Conservation (phyloP, 2,113 vertebrate genomes). For the Tenrec ecaudatus region DNA sequence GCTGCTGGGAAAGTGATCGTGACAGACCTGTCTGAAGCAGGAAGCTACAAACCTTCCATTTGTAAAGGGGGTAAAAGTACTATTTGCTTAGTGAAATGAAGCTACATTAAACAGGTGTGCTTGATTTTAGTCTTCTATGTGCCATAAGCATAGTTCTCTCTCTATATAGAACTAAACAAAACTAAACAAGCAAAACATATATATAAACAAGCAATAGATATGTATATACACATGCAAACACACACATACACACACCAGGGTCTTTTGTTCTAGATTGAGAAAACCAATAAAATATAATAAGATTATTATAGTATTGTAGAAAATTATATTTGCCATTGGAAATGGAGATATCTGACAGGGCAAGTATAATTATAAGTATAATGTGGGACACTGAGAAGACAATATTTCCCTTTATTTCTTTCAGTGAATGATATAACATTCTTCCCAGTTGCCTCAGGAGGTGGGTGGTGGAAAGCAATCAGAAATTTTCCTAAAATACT, state of each 20-base stretch:
- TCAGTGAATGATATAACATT: background rate
- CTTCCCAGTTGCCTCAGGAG: background rate
- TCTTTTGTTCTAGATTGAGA: background rate
- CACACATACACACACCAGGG: background rate
- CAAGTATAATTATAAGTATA: background rate
- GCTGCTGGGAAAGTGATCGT: too few species aligned
- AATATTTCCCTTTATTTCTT: background rate
- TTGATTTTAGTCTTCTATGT: background rate
- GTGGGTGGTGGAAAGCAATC: background rate
- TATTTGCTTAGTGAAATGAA: too few species aligned
- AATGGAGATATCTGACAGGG: background rate
- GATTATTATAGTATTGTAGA: background rate
- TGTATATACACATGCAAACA: background rate
- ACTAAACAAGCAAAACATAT: background rate
- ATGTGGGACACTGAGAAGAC: background rate
- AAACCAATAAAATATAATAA: background rate
- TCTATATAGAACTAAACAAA: too few species aligned
- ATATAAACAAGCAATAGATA: background rate
- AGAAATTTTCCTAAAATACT: background rate
- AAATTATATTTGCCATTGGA: background rate
- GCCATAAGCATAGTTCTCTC: too few species aligned
- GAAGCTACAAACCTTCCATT: too few species aligned
- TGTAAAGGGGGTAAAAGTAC: too few species aligned
- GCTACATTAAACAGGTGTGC: too few species aligned
- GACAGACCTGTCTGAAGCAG: too few species aligned